Evolutionary conservation across 2,888 invertebrate species (phyloP).

Genomic region (Arenicola marina): DNA sequence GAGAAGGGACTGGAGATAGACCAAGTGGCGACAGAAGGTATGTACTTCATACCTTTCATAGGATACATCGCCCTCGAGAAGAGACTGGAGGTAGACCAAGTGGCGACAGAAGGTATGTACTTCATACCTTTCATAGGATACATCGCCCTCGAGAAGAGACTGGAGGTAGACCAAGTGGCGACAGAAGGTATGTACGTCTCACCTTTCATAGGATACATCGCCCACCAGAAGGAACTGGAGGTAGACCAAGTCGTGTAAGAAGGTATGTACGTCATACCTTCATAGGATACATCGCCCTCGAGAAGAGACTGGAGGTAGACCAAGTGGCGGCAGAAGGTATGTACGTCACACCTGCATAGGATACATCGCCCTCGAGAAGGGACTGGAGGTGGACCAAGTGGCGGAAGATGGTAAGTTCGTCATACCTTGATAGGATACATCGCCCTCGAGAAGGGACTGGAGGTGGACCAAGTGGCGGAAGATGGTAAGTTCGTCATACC

Average conservation of each 20-base stretch:
- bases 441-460: constrained; percentile 22
- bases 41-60: too few species aligned
- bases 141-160: constrained; percentile 26
- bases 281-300: constrained; percentile 30
- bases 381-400: constrained; percentile 19
- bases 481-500: constrained; percentile 12
- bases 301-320: constrained; percentile 18
- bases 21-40: constrained; percentile 20
- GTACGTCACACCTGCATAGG: too few species aligned
- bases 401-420: constrained; percentile 15
- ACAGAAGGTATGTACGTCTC: constrained; percentile 18
- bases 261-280: too few species aligned
- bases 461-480: constrained; percentile 21
- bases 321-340: constrained; percentile 20
- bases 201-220: constrained; percentile 32
- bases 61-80: constrained; percentile 31
- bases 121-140: too few species aligned
- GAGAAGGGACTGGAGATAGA: constrained; percentile 19
- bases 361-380: constrained; percentile 28
- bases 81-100: constrained; percentile 17
- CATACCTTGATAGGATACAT: constrained; percentile 33
- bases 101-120: constrained; percentile 17
- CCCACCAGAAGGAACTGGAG: constrained; percentile 18
- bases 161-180: constrained; percentile 22
- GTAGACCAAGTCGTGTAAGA: constrained; percentile 22